These are phyloP conservation scores for Hirudo medicinalis DNA, from an alignment of 1,140 invertebrate species.

Conservation along the genomic window DNA sequence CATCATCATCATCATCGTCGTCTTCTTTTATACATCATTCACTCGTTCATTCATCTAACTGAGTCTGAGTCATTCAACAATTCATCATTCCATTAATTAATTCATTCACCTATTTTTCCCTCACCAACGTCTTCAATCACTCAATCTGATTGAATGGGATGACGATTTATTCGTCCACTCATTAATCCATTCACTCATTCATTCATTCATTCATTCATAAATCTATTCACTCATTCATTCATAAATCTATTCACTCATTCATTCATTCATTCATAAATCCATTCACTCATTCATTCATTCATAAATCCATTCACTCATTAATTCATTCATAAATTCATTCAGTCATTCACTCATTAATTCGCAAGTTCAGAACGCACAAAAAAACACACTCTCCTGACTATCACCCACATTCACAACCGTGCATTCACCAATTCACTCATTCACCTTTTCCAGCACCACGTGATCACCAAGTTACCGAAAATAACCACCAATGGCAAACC, in stretches of 20 bases:
- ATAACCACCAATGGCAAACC: too few relatives aligned
- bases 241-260: background rate
- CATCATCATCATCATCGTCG: too few relatives aligned
- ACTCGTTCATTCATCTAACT: conserved; percentile 2
- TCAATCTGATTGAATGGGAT: background rate
- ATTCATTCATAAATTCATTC: background rate
- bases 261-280: background rate
- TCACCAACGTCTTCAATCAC: too few relatives aligned
- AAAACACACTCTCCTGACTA: too few relatives aligned
- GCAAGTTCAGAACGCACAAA: background rate
- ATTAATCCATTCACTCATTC: background rate
- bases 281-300: background rate
- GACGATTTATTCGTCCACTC: background rate
- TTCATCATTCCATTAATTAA: background rate
- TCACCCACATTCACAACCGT: too few relatives aligned
- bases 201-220: background rate
- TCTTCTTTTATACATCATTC: background rate
- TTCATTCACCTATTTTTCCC: too few relatives aligned
- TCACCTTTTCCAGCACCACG: too few relatives aligned
- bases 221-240: background rate
- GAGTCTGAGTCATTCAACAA: background rate
- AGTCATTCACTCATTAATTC: background rate
- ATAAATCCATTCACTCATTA: background rate
- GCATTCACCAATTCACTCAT: too few relatives aligned
- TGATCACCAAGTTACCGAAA: too few relatives aligned